Conservation (phyloP, 2,113 vertebrate genomes). For the Motacilla tschutschensis region DNA sequence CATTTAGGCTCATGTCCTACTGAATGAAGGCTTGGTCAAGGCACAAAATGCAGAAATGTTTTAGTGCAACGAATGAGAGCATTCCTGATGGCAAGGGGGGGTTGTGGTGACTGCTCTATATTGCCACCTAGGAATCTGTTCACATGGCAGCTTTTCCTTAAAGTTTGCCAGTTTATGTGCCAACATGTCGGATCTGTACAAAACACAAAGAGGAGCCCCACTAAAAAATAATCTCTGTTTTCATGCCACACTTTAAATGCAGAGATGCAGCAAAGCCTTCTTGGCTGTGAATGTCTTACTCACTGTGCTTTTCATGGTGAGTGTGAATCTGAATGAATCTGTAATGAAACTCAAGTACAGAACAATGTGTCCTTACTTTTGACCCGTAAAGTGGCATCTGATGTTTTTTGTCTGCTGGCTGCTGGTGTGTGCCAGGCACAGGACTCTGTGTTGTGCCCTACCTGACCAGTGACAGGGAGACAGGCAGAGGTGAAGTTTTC, state of each 20-base stretch:
- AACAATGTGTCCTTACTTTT: not conserved
- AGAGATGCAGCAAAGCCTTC: not conserved
- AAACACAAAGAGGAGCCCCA: not conserved
- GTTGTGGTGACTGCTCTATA: not conserved
- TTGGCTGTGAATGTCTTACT: not conserved
- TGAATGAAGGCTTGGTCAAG: not conserved
- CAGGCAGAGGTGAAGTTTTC: not conserved
- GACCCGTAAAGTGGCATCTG: not conserved
- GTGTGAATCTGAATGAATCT: not conserved
- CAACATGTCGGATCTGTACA: fast-evolving
- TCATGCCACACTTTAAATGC: not conserved
- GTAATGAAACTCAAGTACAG: not conserved
- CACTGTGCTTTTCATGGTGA: not conserved
- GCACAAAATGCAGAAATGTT: not conserved
- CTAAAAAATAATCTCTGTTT: not conserved
- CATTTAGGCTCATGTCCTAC: not conserved
- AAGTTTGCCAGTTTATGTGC: not conserved
- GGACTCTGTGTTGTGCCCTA: not conserved
- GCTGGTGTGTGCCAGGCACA: not conserved
- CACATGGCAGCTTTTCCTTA: not conserved
- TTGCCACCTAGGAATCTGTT: not conserved
- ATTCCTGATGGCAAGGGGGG: not conserved
- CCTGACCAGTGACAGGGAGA: not conserved
- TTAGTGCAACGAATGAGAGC: not conserved
- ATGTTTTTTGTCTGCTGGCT: not conserved